Evolutionary conservation across 2,797 vertebrate genomes (phyloP).

Genomic region (Coregonus ussuriensis): DNA sequence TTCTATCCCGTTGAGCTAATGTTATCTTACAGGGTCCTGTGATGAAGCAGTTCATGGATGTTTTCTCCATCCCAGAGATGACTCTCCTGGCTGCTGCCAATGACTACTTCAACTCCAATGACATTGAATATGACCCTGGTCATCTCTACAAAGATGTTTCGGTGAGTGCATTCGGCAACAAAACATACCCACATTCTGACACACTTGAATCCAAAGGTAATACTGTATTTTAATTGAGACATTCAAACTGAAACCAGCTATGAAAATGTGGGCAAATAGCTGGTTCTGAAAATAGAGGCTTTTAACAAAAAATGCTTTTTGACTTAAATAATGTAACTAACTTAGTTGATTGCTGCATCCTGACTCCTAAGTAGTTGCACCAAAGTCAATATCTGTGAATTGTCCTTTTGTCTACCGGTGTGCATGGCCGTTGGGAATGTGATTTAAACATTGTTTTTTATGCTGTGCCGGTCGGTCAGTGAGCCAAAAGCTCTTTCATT

Average conservation of each 20-base stretch:
- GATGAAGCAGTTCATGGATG: slow-evolving; percentile 88
- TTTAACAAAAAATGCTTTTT: background rate
- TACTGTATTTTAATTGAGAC: background rate
- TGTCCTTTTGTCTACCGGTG: no score
- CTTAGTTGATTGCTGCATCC: background rate
- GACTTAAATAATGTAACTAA: background rate
- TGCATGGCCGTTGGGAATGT: no score
- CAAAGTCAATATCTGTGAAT: background rate
- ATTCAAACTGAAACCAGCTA: background rate
- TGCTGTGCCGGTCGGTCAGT: no score
- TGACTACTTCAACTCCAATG: slow-evolving; percentile 82
- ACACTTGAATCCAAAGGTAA: background rate
- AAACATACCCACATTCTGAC: background rate
- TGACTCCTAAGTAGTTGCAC: background rate
- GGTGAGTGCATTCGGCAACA: slow-evolving; percentile 61
- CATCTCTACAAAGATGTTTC: slow-evolving; percentile 87
- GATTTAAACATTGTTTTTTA: no score
- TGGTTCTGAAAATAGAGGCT: background rate
- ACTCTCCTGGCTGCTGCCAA: slow-evolving; percentile 82
- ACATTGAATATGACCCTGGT: slow-evolving; percentile 84
- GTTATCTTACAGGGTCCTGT: slow-evolving; percentile 75
- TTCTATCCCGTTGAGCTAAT: background rate
- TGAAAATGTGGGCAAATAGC: background rate
- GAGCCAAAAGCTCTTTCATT: no score
- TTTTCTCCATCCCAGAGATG: slow-evolving; percentile 89